Base-by-base conservation (phyloP, 2,888 invertebrate species). In the Tipula lateralis region DNA sequence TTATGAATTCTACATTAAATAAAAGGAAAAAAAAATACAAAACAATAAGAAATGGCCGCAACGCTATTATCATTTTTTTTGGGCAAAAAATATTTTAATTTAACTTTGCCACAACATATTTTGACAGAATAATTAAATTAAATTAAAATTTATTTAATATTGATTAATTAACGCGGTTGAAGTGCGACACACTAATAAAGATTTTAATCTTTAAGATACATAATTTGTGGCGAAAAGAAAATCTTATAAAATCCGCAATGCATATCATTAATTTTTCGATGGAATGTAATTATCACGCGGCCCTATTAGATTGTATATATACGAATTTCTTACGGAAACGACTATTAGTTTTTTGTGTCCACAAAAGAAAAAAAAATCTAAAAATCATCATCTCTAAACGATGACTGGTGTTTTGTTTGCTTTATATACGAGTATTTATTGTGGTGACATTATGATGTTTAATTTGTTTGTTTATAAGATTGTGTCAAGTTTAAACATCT, bases 401-500 rank as follows among this genome's bases (percentile, higher is more conserved):
- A 66, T 66, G 66, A 50, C 50, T 50, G 16, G 66, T 24, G 66
- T 9, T 24, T 44, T n/a, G n/a, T 44, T 16, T 44, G 44, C 6
- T 44, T n/a, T n/a, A n/a, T n/a, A n/a, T n/a, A n/a, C n/a, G n/a
- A n/a, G n/a, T 50, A 50, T 50, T 50, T 50, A 50, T 50, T 50
- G 44, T 50, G 44, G 44, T 50, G 44, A 50, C 44, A 50, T 50
- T 50, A 50, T 6, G n/a, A 50, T 24, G 24, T 66, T 66, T 24
- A 66, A 66, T 66, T 66, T 66, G 24, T 66, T 66, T 66, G 66
- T 66, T 66, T 24, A 24, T 24, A 66, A 19, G 9, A 66, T 24
- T 66, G 66, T 66, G 66, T 66, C 66, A 66, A 66, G 66, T 66
- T 66, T 24, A 66, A 66, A 66, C 66, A 66, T 66, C 66, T 66